phyloP scores from a whole-genome alignment of 1,140 invertebrate genomes.

The Saxidomus purpurata region DNA sequence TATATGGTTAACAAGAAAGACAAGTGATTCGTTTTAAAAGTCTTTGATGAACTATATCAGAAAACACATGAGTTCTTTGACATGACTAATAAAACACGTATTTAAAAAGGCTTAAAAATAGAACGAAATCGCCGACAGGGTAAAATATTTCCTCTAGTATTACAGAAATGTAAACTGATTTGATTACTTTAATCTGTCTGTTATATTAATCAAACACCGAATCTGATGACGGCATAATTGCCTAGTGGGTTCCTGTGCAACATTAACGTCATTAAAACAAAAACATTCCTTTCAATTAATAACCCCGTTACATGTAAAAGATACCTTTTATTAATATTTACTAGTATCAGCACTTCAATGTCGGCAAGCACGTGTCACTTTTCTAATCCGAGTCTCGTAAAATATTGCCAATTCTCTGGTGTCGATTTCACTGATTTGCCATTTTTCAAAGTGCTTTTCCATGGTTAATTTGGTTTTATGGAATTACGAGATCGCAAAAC shows the following conservation, averaged over 20 bases:
- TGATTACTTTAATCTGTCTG: slow-evolving; percentile 28
- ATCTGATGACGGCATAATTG: background rate
- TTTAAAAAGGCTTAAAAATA: too few relatives aligned
- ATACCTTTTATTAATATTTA: slow-evolving; percentile 54
- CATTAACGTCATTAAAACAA: slow-evolving; percentile 32
- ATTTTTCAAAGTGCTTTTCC: slow-evolving; percentile 32
- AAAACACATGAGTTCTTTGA: too few relatives aligned
- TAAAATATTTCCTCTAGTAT: slow-evolving; percentile 2
- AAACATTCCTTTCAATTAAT: slow-evolving; percentile 38
- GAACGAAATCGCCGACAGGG: background rate
- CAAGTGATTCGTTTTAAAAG: too few relatives aligned
- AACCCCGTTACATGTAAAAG: slow-evolving; percentile 38
- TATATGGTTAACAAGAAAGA: too few relatives aligned
- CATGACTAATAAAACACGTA: too few relatives aligned
- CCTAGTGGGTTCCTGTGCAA: background rate
- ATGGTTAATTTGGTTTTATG: slow-evolving; percentile 43
- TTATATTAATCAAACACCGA: background rate
- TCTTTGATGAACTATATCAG: too few relatives aligned
- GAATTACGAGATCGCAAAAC: slow-evolving; percentile 13
- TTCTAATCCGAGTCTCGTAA: slow-evolving; percentile 46
- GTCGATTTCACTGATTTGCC: slow-evolving; percentile 15
- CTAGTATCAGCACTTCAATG: slow-evolving; percentile 22
- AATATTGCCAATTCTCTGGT: slow-evolving; percentile 7
- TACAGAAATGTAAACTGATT: slow-evolving; percentile 13
- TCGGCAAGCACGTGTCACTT: slow-evolving; percentile 12